These are phyloP conservation scores for Sus cebifrons DNA, from an alignment of 2,797 vertebrate genomes.

Conservation along the genomic window DNA sequence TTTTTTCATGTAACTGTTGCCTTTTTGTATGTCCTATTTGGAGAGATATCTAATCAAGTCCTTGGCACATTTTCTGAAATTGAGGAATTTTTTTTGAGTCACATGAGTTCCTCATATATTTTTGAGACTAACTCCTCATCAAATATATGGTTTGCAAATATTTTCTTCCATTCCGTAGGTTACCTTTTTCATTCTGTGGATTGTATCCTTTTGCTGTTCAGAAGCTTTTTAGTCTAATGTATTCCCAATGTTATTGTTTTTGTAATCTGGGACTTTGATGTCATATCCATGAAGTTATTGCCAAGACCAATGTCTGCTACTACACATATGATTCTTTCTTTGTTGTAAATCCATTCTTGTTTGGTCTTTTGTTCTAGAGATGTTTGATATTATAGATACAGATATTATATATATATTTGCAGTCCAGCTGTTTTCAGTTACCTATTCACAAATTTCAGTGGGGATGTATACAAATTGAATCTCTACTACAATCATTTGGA, in stretches of 20 bases:
- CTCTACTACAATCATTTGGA: background rate
- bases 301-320: background rate
- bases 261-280: background rate
- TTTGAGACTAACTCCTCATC: background rate
- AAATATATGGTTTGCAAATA: background rate
- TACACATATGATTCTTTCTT: background rate
- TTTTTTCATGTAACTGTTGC: background rate
- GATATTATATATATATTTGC: background rate
- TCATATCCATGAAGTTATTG: background rate
- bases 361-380: slow-evolving; percentile 5
- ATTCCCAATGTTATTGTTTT: background rate
- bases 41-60: background rate
- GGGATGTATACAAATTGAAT: background rate
- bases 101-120: background rate
- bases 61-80: background rate
- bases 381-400: background rate
- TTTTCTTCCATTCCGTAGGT: background rate
- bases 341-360: background rate
- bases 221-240: background rate
- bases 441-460: background rate
- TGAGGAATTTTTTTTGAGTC: background rate
- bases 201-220: background rate
- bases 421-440: slow-evolving; percentile 19
- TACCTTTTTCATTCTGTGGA: background rate
- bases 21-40: background rate